Conservation (phyloP, 2,113 vertebrate genomes). For the Atractosteus spatula region DNA sequence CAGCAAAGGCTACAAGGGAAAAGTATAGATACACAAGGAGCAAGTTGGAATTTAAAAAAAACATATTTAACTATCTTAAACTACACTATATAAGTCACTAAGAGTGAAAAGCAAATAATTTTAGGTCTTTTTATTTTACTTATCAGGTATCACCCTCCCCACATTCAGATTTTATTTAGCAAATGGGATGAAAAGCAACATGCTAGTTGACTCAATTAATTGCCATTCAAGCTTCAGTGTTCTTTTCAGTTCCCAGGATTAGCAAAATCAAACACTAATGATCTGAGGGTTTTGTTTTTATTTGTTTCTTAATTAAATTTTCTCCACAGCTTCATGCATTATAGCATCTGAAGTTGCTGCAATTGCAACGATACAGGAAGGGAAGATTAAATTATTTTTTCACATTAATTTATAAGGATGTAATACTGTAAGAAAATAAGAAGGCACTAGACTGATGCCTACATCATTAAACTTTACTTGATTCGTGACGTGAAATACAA, state of each 20-base stretch:
- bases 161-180: background rate
- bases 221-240: background rate
- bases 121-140: too few species aligned
- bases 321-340: conserved; percentile 1
- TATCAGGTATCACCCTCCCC: too few species aligned
- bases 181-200: background rate
- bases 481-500: too few species aligned
- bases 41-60: too few species aligned
- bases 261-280: background rate
- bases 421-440: background rate
- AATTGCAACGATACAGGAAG: background rate
- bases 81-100: too few species aligned
- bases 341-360: background rate
- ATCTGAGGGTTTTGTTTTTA: background rate
- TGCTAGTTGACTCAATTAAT: background rate
- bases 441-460: background rate
- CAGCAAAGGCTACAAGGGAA: too few species aligned
- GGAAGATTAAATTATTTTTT: background rate
- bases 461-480: too few species aligned
- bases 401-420: background rate
- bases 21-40: too few species aligned
- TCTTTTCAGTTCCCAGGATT: background rate
- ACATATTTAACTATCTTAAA: too few species aligned
- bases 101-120: too few species aligned
- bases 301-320: conserved; percentile 16